Base-by-base conservation (phyloP, 2,888 invertebrate genomes). In the Phymatocera aterrima region DNA sequence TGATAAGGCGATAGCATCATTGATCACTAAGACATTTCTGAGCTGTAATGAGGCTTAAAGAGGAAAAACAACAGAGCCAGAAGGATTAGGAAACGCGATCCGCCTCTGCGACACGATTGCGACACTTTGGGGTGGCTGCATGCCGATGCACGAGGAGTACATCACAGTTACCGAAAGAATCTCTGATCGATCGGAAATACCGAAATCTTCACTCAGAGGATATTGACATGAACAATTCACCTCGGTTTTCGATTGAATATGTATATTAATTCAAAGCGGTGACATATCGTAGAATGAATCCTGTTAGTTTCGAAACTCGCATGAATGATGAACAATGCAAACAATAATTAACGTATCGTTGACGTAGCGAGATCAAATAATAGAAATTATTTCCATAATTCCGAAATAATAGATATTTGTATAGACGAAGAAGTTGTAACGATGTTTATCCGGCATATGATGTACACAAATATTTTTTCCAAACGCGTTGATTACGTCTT, bases 331-430 rank as follows among this genome's bases (percentile, higher is more conserved):
- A 37, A n/a, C 34, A 40, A 18, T 64, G 64, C 64, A 64, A 64
- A 64, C 37, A 64, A 37, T 64, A 21, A 64, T 64, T 64, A 64
- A 21, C 64, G 37, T 40, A 21, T 34, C 64, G 64, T 21, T 64
- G 34, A 64, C n/a, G n/a, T 64, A 64, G 34, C 10, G 37, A 18
- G 21, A 64, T 18, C 64, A 64, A 64, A 37, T 64, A 60, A n/a
- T 48, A 1, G 15, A 21, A 37, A 64, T 21, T 64, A 64, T 64
- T 64, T 37, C n/a, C 18, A n/a, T n/a, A n/a, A n/a, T n/a, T n/a
- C n/a, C n/a, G n/a, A n/a, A n/a, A n/a, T n/a, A n/a, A n/a, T n/a
- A 40, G 37, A 37, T 10, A 34, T 64, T 64, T 64, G 64, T 37
- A 64, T 64, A n/a, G n/a, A 64, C 21, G 37, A 40, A 64, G 37